Conservation (phyloP, 2,113 vertebrate species). For the Brachypodius melanocephalos region DNA sequence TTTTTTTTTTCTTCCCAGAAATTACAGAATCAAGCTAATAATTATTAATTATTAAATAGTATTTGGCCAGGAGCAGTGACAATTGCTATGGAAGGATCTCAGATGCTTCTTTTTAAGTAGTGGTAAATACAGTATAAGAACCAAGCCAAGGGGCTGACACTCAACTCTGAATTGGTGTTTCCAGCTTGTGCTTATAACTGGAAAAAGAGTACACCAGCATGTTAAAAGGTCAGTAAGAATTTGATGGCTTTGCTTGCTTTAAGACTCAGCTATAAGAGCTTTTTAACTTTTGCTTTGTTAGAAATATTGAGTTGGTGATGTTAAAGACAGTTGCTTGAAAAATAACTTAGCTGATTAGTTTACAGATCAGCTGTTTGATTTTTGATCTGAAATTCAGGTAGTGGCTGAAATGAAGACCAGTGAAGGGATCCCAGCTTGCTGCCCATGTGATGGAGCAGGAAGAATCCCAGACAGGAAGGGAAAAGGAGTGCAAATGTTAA, state of each 20-base stretch:
- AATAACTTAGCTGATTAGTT: background rate
- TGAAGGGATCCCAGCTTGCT: background rate
- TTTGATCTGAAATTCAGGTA: background rate
- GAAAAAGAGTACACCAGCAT: background rate
- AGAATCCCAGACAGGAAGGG: background rate
- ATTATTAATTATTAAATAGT: too few species aligned
- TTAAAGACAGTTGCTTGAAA: background rate
- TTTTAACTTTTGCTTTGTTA: background rate
- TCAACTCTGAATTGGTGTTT: background rate
- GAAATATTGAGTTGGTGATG: background rate
- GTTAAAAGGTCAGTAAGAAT: background rate
- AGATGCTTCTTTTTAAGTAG: background rate
- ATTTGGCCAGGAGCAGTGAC: background rate
- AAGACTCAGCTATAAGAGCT: background rate
- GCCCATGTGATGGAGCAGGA: background rate
- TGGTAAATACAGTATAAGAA: background rate
- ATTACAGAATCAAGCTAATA: background rate
- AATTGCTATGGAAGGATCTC: background rate
- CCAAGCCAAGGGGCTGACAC: background rate
- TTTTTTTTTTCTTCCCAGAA: background rate
- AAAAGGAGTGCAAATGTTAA: background rate
- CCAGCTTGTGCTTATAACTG: background rate
- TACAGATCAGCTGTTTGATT: background rate
- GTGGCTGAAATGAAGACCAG: background rate
- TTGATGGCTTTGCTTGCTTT: background rate